Percentiles rank a stretch among this genome's conserved stretches.
Conservation (phyloP, 2,113 vertebrate genomes). For the Nesogale talazaci region DNA sequence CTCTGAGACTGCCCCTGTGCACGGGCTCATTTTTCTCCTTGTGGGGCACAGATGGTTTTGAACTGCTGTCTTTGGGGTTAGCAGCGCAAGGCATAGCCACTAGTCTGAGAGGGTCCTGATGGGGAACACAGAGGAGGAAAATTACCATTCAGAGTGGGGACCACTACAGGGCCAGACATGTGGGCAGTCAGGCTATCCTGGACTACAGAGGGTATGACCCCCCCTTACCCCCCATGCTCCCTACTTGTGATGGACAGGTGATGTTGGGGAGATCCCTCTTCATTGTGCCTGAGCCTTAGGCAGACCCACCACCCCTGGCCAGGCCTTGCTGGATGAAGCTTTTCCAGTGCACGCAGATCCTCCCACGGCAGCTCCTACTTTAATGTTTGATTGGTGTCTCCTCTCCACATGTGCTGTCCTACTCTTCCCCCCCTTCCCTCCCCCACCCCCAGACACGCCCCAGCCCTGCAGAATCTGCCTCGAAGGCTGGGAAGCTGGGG, state of each 20-base stretch:
- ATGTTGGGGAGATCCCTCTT: not conserved
- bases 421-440: too few species aligned
- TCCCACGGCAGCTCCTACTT: not conserved
- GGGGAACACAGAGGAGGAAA: not conserved
- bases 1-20: too few species aligned
- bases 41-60: too few species aligned
- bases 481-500: slow-evolving; percentile 61
- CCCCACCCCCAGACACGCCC: not conserved
- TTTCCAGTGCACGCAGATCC: too few species aligned
- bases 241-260: not conserved
- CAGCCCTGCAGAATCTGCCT: slow-evolving; percentile 42
- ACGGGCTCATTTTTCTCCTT: too few species aligned
- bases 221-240: not conserved
- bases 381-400: not conserved
- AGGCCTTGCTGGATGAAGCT: too few species aligned
- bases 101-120: too few species aligned
- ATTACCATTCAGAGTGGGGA: not conserved
- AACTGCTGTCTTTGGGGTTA: too few species aligned
- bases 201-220: not conserved
- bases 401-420: not conserved
- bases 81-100: too few species aligned
- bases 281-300: not conserved
- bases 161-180: too few species aligned
- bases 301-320: too few species aligned
- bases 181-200: not conserved